Base-by-base conservation (phyloP, 2,888 invertebrate genomes). In the Molanna angustata region DNA sequence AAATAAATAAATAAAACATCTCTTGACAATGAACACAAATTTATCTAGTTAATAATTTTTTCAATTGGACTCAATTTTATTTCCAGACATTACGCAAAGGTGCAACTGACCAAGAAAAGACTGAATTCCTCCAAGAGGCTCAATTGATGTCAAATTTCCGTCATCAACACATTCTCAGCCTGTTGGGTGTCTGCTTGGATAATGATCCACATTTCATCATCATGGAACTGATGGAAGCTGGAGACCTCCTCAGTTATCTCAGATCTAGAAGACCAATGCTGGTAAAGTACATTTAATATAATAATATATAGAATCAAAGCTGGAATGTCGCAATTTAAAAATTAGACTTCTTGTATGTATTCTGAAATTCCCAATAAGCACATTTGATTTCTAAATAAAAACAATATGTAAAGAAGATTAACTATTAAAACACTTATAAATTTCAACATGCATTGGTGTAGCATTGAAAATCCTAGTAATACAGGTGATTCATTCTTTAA, bases 201-300 rank as follows among this genome's bases (percentile, higher is more conserved):
- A 88, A 90, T 60, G 94, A 96, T 66, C 90, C 94, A 4, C 89
- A 94, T 64, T 91, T 93, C 63, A 86, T 99, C 58, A 88, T 99
- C 41, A 86, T 98, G 82, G 98, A 99, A 69, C 80, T 98, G 14
- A 99, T 99, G 99, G 92, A 95, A 69, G 95, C 91, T 3, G 97
- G 98, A 0, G 98, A 98, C 72, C 73, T 99, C 52, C 78, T 97
- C 22, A 92, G 90, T 53, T 98, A 94, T 69, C 76, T 99, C 40
- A 76, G 96, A 48, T 83, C 85, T 3, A 90, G 90, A 61, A 78
- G 96, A 50, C 84, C 89, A 33, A 79, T 83, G n/a, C 69, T 82
- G 66, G 89, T 89, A 71, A 9, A n/a, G n/a, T n/a, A n/a, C n/a
- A n/a, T n/a, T n/a, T n/a, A n/a, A n/a, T n/a, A n/a, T n/a, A n/a